Percentiles rank a stretch among this genome's conserved stretches.
phyloP scores from a whole-genome alignment of 2,113 vertebrate species.

The Cathartes aura region DNA sequence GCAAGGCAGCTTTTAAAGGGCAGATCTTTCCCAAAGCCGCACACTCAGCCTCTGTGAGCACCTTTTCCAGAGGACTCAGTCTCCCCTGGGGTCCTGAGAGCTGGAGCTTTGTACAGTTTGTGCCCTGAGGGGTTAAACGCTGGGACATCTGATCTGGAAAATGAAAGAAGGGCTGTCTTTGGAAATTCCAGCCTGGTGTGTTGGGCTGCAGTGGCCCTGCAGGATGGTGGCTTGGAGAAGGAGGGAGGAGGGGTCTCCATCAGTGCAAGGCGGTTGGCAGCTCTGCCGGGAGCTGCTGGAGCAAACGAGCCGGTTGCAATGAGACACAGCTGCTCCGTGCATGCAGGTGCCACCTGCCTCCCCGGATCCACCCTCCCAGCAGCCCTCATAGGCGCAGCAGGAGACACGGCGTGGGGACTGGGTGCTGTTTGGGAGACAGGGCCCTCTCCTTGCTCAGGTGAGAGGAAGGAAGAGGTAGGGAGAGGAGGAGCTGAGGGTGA shows the following conservation, averaged over 20 bases:
- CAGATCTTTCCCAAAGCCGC: neutral
- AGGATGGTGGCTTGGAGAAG: neutral
- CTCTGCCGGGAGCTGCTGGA: neutral
- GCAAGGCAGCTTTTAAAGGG: neutral
- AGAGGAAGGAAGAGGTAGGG: conserved; percentile 24
- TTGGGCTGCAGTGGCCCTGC: neutral
- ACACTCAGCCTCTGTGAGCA: accelerated
- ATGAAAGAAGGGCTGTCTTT: neutral
- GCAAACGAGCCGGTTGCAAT: accelerated
- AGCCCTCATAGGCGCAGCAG: neutral
- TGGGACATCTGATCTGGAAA: neutral
- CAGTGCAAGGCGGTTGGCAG: neutral
- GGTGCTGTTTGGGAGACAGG: accelerated
- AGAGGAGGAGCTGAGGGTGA: neutral
- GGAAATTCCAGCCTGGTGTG: neutral
- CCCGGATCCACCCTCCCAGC: neutral
- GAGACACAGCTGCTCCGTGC: neutral
- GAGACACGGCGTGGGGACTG: accelerated
- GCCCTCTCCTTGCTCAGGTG: neutral
- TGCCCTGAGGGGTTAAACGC: neutral
- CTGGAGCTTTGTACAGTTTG: neutral
- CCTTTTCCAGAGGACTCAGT: neutral
- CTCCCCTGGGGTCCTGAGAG: neutral
- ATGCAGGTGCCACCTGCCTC: neutral
- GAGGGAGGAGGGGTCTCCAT: neutral